A percentile compares a stretch with the other conserved stretches of the same genome.
Conservation (phyloP, 2,113 vertebrate species). For the Macquaria australasica region DNA sequence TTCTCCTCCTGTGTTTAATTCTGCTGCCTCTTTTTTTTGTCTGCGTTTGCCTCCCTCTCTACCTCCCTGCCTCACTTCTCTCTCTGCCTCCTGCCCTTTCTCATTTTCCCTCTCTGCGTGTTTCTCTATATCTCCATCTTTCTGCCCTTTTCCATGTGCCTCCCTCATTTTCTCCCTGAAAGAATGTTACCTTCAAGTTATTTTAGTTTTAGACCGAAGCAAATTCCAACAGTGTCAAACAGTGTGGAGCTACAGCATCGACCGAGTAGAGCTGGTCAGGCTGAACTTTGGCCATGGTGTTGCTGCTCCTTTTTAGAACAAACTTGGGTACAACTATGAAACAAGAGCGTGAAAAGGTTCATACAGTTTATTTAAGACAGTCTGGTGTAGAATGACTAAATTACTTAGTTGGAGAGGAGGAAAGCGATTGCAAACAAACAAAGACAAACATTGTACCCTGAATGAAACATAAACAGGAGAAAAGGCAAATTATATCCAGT, state of each 20-base stretch:
- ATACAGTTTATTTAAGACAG: background rate
- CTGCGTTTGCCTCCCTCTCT: background rate
- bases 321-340: background rate
- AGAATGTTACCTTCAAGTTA: conserved; percentile 29
- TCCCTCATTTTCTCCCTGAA: conserved; percentile 26
- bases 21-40: background rate
- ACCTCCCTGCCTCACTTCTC: too few relatives aligned
- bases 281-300: conserved; percentile 4
- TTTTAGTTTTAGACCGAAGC: conserved; percentile 26
- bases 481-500: conserved; percentile 17
- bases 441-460: background rate
- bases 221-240: conserved; percentile 4
- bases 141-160: conserved; percentile 8
- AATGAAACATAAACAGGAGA: background rate
- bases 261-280: background rate
- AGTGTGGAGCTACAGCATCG: background rate
- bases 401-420: background rate
- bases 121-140: background rate
- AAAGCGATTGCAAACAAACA: too few relatives aligned
- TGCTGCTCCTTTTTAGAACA: conserved; percentile 3
- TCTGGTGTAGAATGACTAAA: background rate
- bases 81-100: background rate
- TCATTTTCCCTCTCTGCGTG: background rate
- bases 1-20: background rate
- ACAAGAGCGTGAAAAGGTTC: background rate